Conservation (phyloP, 1,140 invertebrate species). For the Xylocopa sonorina region DNA sequence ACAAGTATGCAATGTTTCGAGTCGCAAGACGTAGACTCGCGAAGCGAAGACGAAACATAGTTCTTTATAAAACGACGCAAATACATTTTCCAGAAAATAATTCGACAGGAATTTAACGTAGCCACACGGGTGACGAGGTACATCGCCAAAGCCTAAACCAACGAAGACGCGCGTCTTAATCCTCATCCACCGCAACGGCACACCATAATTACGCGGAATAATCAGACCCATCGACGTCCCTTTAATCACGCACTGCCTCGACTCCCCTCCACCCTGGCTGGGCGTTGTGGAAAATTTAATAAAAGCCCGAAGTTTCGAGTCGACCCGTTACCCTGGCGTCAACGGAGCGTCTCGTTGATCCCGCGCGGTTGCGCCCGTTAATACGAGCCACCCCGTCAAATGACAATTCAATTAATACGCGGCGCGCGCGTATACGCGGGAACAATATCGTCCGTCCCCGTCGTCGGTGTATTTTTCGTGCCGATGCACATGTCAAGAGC, state of each 20-base stretch:
- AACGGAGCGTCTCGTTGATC: neutral
- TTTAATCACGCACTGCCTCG: conserved; percentile 1
- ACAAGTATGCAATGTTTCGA: no score
- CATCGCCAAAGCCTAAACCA: no score
- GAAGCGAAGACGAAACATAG: no score
- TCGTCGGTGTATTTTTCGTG: conserved; percentile 52
- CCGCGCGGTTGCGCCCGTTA: conserved; percentile 16
- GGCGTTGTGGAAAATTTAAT: conserved; percentile 14
- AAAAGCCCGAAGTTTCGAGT: neutral
- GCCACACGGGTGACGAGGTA: no score
- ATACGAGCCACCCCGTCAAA: conserved; percentile 16
- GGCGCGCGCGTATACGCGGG: neutral
- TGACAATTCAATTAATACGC: conserved; percentile 43
- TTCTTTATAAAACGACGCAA: no score
- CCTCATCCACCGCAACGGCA: neutral
- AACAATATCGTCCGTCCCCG: conserved; percentile 1
- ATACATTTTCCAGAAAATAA: no score
- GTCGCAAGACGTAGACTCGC: no score
- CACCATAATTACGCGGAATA: neutral
- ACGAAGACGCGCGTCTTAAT: neutral
- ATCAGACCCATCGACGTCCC: neutral
- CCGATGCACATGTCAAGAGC: conserved; percentile 62
- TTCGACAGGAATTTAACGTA: no score
- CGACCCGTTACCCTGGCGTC: conserved; percentile 7
- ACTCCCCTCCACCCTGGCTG: neutral